Evolutionary conservation across 2,888 invertebrate genomes (phyloP).

Genomic region (Lysandra coridon): DNA sequence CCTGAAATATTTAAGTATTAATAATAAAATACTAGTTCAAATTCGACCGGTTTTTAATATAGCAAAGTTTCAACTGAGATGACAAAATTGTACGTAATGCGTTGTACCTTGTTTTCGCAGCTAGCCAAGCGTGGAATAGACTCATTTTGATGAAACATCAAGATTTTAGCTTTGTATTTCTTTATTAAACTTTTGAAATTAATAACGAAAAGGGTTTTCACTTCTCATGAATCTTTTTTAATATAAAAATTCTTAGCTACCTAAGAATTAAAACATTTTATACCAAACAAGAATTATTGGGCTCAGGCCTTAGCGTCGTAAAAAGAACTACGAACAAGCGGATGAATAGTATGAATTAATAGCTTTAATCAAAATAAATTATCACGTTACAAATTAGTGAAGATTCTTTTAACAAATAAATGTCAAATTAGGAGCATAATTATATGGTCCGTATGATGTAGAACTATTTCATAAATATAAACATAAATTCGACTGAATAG

Average conservation of each 20-base stretch:
- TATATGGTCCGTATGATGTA: conserved; percentile 1
- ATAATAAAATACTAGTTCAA: not conserved
- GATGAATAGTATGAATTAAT: not conserved
- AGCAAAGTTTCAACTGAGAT: not conserved
- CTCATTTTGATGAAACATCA: not conserved
- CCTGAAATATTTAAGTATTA: not conserved
- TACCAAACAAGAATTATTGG: not conserved
- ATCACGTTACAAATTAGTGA: conserved; percentile 10
- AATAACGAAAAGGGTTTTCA: not conserved
- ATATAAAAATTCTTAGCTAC: no score
- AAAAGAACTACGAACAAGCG: not conserved
- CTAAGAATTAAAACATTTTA: not conserved
- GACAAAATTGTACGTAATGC: not conserved
- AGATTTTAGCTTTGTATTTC: not conserved
- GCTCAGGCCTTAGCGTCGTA: not conserved
- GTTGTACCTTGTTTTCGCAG: conserved; percentile 17
- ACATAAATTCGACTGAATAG: conserved; percentile 49
- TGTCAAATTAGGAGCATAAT: conserved; percentile 25
- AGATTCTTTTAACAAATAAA: not conserved
- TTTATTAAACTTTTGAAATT: not conserved
- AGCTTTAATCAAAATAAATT: not conserved
- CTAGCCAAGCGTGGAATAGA: not conserved
- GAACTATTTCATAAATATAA: conserved; percentile 37
- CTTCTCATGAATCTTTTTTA: no score
- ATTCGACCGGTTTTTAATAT: conserved; percentile 11